Percentiles rank a stretch among this genome's conserved stretches.
Evolutionary conservation across 1,140 invertebrate genomes (phyloP).

Genomic region (Phymastichus coffea): DNA sequence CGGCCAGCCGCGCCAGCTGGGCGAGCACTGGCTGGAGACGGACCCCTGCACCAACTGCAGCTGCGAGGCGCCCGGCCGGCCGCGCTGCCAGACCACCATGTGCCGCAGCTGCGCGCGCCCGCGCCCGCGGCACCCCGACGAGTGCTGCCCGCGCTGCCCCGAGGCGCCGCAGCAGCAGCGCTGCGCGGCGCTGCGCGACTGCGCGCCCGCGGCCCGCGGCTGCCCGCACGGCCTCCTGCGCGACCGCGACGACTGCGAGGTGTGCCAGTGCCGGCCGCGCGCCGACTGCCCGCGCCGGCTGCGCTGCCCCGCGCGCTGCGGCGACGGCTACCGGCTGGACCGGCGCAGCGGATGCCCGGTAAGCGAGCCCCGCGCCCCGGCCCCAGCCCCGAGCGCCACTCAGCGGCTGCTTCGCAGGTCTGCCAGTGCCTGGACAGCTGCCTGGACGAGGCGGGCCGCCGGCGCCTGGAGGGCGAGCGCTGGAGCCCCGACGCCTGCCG

Average conservation of each 20-base stretch:
- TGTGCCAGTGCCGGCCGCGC: constrained; percentile 44
- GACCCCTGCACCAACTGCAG: constrained; percentile 41
- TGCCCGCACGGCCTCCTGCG: constrained; percentile 36
- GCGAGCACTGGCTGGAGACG: constrained; percentile 43
- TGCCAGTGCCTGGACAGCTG: constrained; percentile 47
- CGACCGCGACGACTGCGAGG: constrained; percentile 47
- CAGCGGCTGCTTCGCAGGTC: constrained; percentile 45
- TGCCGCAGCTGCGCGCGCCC: constrained; percentile 48
- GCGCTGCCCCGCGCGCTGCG: too few relatives aligned
- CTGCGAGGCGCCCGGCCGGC: constrained; percentile 39
- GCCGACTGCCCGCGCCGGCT: constrained; percentile 39
- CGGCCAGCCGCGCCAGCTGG: constrained; percentile 31
- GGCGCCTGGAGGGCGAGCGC: not conserved
- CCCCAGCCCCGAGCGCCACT: constrained; percentile 47
- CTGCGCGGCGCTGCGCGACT: constrained; percentile 39
- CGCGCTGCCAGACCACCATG: constrained; percentile 46
- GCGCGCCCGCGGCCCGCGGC: constrained; percentile 39
- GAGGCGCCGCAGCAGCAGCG: constrained; percentile 27
- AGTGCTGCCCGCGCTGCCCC: constrained; percentile 49
- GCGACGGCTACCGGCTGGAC: too few relatives aligned
- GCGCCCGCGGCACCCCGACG: constrained; percentile 35
- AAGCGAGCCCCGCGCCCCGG: constrained; percentile 38
- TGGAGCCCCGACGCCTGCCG: constrained; percentile 48
- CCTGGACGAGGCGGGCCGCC: constrained; percentile 33
- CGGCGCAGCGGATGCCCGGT: constrained; percentile 39